phyloP scores from a whole-genome alignment of 1,140 invertebrate genomes.

The Cylas formicarius region DNA sequence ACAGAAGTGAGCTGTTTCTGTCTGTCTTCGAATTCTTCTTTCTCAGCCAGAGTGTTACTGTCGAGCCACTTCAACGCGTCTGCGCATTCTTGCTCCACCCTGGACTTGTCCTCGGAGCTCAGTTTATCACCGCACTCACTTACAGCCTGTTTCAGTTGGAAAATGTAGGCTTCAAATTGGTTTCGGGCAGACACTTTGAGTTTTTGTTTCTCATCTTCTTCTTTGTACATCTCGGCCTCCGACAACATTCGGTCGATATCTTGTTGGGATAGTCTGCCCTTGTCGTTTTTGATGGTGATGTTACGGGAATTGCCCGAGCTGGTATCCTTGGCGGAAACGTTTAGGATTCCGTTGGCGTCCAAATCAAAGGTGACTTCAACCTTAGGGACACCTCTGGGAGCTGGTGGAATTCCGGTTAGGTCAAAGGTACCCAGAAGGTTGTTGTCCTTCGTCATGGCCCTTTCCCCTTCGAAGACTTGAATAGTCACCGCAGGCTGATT shows the following conservation, averaged over 20 bases:
- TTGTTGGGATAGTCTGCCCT: slow-evolving; percentile 68
- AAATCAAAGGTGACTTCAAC: too few relatives aligned
- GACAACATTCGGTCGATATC: slow-evolving; percentile 79
- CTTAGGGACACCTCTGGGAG: slow-evolving; percentile 54
- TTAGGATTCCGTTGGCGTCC: slow-evolving; percentile 65
- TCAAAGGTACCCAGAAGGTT: slow-evolving; percentile 71
- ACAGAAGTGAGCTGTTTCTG: slow-evolving; percentile 41
- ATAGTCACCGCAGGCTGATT: slow-evolving; percentile 64
- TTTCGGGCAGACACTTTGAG: slow-evolving; percentile 54
- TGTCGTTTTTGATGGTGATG: slow-evolving; percentile 81
- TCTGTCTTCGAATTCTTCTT: slow-evolving; percentile 26
- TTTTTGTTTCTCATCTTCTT: slow-evolving; percentile 61
- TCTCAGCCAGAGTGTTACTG: slow-evolving; percentile 46
- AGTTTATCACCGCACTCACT: slow-evolving; percentile 47
- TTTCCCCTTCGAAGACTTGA: slow-evolving; percentile 71
- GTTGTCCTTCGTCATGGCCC: slow-evolving; percentile 71
- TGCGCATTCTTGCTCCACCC: slow-evolving; percentile 43
- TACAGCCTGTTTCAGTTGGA: slow-evolving; percentile 56
- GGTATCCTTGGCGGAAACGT: slow-evolving; percentile 52
- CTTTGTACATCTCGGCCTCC: slow-evolving; percentile 56
- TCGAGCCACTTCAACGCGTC: slow-evolving; percentile 49
- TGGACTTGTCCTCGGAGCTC: slow-evolving; percentile 37
- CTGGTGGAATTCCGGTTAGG: slow-evolving; percentile 54
- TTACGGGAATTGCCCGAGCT: slow-evolving; percentile 49
- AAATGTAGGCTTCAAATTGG: slow-evolving; percentile 63